phyloP scores from a whole-genome alignment of 2,888 invertebrate species.

The Meghimatium bilineatum region DNA sequence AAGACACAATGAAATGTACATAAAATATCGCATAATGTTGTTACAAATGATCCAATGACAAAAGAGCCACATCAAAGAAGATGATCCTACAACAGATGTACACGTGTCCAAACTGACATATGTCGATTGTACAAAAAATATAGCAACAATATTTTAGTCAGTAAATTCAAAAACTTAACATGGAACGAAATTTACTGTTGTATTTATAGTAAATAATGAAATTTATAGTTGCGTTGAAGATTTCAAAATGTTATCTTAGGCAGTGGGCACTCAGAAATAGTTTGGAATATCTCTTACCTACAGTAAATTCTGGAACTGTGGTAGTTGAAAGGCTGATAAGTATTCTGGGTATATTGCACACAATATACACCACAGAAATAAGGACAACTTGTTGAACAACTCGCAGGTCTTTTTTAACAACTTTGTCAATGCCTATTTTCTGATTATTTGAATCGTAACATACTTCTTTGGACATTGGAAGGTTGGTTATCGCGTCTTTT shows the following conservation, averaged over 20 bases:
- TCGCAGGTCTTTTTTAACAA: neutral
- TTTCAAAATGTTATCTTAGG: neutral
- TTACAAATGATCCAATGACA: too few species aligned
- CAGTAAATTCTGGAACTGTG: neutral
- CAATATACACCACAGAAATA: neutral
- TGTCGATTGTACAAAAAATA: too few species aligned
- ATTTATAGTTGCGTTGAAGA: neutral
- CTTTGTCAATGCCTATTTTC: neutral
- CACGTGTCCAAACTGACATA: too few species aligned
- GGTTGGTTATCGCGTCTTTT: neutral
- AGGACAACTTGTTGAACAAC: neutral
- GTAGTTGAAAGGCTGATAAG: neutral
- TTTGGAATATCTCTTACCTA: neutral
- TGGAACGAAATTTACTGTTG: slow-evolving; percentile 14
- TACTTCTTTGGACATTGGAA: neutral
- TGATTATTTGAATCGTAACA: neutral
- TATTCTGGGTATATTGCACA: neutral
- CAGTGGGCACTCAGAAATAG: neutral
- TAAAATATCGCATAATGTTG: too few species aligned
- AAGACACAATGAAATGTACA: too few species aligned
- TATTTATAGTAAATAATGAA: slow-evolving; percentile 12
- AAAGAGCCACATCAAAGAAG: too few species aligned
- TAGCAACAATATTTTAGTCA: too few species aligned
- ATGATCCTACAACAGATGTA: too few species aligned
- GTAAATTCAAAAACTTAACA: neutral